Conservation (phyloP, 2,797 vertebrate genomes). For the Pygocentrus nattereri region DNA sequence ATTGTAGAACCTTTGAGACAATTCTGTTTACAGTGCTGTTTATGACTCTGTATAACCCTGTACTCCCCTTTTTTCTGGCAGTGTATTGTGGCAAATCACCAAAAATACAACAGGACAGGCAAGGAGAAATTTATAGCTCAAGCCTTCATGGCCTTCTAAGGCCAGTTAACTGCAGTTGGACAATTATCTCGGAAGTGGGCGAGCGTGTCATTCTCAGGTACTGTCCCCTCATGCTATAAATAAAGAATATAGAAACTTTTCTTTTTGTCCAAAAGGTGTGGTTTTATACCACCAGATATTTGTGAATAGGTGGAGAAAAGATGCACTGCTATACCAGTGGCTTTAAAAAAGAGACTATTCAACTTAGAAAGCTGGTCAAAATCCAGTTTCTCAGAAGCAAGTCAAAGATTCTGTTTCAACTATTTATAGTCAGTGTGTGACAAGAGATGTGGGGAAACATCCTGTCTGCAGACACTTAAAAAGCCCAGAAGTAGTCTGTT, state of each 20-base stretch:
- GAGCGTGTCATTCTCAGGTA: slow-evolving; percentile 85
- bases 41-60: not conserved
- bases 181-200: slow-evolving; percentile 76
- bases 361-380: too few species aligned
- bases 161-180: slow-evolving; percentile 81
- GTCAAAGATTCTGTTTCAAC: not conserved
- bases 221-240: not conserved
- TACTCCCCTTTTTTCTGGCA: slow-evolving; percentile 49
- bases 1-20: not conserved
- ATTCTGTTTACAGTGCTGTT: not conserved
- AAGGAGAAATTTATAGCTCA: slow-evolving; percentile 78
- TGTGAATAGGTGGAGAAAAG: not conserved
- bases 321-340: not conserved
- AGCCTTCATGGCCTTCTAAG: slow-evolving; percentile 70
- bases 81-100: slow-evolving; percentile 71
- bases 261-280: not conserved
- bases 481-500: not conserved
- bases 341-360: not conserved
- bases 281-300: not conserved
- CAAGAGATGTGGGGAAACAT: not conserved
- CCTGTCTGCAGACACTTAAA: not conserved
- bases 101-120: slow-evolving; percentile 71
- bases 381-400: not conserved
- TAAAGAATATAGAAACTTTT: not conserved
- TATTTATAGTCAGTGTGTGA: not conserved